Evolutionary conservation across 2,888 invertebrate species (phyloP).

Genomic region (Agrochola lychnidis): DNA sequence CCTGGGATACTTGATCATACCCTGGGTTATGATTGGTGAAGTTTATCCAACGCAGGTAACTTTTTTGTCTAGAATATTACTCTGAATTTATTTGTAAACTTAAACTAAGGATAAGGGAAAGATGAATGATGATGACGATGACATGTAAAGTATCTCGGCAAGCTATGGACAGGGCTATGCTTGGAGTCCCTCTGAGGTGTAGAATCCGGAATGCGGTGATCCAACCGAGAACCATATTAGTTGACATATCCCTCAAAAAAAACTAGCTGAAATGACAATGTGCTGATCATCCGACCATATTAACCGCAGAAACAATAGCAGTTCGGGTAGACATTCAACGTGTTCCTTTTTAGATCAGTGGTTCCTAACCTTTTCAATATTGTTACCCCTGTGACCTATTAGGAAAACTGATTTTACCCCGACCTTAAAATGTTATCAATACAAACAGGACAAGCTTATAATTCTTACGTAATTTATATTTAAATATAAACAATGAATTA

Average conservation of each 20-base stretch:
- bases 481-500: no score
- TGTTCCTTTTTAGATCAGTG: no score
- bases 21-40: constrained; percentile 94
- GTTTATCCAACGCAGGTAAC: constrained; percentile 92
- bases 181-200: neutral
- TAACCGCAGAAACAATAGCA: no score
- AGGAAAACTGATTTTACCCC: no score
- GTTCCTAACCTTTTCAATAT: no score
- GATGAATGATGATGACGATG: neutral
- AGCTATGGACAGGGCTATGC: neutral
- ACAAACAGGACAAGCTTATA: no score
- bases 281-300: neutral
- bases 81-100: neutral
- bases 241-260: neutral
- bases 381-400: no score
- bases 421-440: no score
- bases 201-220: neutral
- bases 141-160: neutral
- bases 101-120: neutral
- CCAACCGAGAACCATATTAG: neutral
- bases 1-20: constrained; percentile 92
- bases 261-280: neutral
- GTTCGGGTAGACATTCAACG: no score
- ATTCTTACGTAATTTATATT: no score
- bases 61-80: neutral